phyloP scores from a whole-genome alignment of 2,113 vertebrate species.

The Chitala chitala region DNA sequence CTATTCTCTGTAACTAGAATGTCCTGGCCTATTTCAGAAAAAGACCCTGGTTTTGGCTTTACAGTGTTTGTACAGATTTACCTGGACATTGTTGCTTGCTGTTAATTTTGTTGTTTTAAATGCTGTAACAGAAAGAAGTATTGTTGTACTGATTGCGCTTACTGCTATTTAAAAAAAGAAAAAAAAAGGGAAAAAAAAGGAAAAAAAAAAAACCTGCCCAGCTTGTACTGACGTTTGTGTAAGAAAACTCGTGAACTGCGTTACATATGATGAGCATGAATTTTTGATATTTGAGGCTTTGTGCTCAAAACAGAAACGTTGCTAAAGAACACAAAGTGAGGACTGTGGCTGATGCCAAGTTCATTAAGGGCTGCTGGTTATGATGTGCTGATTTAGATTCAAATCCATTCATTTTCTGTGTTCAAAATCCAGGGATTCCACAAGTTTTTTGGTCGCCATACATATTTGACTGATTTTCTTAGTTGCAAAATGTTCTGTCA shows the following conservation, averaged over 20 bases:
- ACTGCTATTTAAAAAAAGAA: no score
- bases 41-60: constrained; percentile 31
- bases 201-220: constrained; percentile 55
- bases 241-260: constrained; percentile 51
- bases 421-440: background rate
- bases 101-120: constrained; percentile 18
- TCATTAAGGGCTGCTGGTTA: background rate
- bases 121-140: constrained; percentile 41
- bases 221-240: constrained; percentile 48
- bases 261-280: constrained; percentile 64
- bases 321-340: background rate
- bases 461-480: background rate
- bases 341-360: background rate
- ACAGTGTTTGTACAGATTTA: constrained; percentile 41
- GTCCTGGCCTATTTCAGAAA: constrained; percentile 48
- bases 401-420: background rate
- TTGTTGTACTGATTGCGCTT: constrained; percentile 60
- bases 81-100: constrained; percentile 44
- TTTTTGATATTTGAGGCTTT: constrained; percentile 56
- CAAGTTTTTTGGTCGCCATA: background rate
- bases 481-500: background rate
- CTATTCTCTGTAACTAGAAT: constrained; percentile 49
- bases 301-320: constrained; percentile 28
- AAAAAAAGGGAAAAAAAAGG: constrained; percentile 27
- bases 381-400: background rate